Base-by-base conservation (phyloP, 2,888 invertebrate genomes). In the Hirtodrosophila cameraria region DNA sequence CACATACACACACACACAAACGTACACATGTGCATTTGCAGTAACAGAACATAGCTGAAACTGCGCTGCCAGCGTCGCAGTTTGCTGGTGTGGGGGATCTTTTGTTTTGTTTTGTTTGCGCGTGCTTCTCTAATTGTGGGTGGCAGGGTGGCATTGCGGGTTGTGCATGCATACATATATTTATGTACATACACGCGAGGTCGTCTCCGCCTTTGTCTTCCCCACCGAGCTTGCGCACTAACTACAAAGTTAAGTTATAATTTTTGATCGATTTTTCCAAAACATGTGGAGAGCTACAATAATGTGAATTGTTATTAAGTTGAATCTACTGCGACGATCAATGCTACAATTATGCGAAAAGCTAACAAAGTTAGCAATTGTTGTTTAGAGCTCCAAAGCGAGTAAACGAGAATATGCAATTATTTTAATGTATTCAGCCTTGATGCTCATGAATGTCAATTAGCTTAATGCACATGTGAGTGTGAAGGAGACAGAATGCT, bases 401-500 rank as follows among this genome's bases (percentile, higher is more conserved):
- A 66, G 61, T 66, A 49, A n/a, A 52, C 61, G 52, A 57, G 71
- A 69, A 79, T 75, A 83, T 80, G 86, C 80, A 82, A 86, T 82
- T 83, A 86, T 86, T 83, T 86, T 86, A 86, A 80, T 86, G 73
- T 66, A 69, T 86, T 86, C 53, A 76, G 83, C 86, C 86, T 80
- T 80, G 80, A 75, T 73, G 69, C 86, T 79, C 83, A 80, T 86
- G 80, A 86, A 80, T 80, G 86, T 75, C 83, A 80, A 80, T 80
- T 83, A 79, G 80, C 61, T 60, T 72, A 59, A 72, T 76, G 73
- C 69, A 75, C 57, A 49, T 27, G 62, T 45, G 42, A 54, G 45
- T 43, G 33, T 12, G 8, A 18, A 2, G 18, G 38, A 13, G 39
- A 28, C 7, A 23, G 5, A 23, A 31, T 28, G 9, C 46, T 30